phyloP scores from a whole-genome alignment of 2,888 invertebrate species.

The Asteroscopus sphinx region DNA sequence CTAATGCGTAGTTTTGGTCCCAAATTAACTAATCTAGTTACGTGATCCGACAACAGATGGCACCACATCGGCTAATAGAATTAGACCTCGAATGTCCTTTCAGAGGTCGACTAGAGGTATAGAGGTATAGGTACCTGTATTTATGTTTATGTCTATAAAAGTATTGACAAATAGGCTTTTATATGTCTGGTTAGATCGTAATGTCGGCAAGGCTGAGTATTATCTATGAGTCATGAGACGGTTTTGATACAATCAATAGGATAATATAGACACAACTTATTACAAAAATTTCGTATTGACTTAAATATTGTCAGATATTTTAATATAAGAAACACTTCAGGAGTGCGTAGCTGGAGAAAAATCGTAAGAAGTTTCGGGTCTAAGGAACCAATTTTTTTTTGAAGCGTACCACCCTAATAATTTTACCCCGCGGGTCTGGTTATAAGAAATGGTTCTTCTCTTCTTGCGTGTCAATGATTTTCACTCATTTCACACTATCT shows the following conservation, averaged over 20 bases:
- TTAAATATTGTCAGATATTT: too few relatives aligned
- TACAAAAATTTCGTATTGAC: too few relatives aligned
- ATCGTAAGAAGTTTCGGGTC: too few relatives aligned
- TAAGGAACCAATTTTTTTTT: too few relatives aligned
- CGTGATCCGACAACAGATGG: slow-evolving; percentile 31
- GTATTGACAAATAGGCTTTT: slow-evolving; percentile 31
- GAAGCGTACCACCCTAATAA: too few relatives aligned
- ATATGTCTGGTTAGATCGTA: slow-evolving; percentile 37
- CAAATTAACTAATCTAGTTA: slow-evolving; percentile 46
- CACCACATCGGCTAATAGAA: slow-evolving; percentile 30
- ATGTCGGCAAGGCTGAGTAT: slow-evolving; percentile 9
- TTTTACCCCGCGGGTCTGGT: too few relatives aligned
- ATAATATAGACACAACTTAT: too few relatives aligned
- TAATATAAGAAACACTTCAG: too few relatives aligned
- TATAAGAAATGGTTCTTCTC: too few relatives aligned
- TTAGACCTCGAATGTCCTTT: slow-evolving; percentile 17
- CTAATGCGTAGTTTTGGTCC: slow-evolving; percentile 14
- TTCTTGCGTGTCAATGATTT: too few relatives aligned
- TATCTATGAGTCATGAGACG: slow-evolving; percentile 7
- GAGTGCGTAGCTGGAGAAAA: too few relatives aligned
- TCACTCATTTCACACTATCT: too few relatives aligned
- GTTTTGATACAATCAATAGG: not conserved
- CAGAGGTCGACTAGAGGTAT: slow-evolving; percentile 28
- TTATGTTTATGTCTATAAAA: slow-evolving; percentile 16
- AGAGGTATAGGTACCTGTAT: slow-evolving; percentile 8